Percentiles rank a stretch among this genome's conserved stretches.
These are phyloP conservation scores for Tribolium castaneum DNA, from an alignment of 1,140 invertebrate genomes.

Conservation along the genomic window DNA sequence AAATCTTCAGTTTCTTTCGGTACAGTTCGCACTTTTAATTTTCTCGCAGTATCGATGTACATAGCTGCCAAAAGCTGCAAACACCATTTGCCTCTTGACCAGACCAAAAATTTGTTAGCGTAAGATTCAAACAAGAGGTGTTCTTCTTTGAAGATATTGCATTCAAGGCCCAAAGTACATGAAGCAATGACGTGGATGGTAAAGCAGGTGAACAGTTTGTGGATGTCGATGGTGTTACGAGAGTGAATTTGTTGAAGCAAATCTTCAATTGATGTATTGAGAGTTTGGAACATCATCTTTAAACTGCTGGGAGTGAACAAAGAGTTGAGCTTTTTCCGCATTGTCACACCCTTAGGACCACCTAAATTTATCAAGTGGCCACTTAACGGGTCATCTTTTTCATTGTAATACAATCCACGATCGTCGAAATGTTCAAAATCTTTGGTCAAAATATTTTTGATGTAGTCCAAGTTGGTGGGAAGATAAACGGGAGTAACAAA, in stretches of 20 bases:
- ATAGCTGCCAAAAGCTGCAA: not conserved
- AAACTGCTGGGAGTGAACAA: not conserved
- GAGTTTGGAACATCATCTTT: not conserved
- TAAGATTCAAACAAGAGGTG: not conserved
- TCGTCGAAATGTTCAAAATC: not conserved
- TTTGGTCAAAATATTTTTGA: not conserved
- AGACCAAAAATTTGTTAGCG: not conserved
- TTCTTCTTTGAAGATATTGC: not conserved
- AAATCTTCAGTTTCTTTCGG: not conserved
- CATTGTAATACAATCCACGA: not conserved
- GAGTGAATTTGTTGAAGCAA: too few species aligned
- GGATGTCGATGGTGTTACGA: too few species aligned
- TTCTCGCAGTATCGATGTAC: not conserved
- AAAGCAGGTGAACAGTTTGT: too few species aligned
- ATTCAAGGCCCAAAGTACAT: not conserved
- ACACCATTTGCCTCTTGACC: not conserved
- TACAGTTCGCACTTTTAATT: not conserved
- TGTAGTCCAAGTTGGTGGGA: not conserved
- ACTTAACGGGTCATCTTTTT: not conserved
- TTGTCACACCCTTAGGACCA: not conserved
- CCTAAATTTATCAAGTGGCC: not conserved
- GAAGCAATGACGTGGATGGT: too few species aligned
- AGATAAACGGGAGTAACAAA: not conserved
- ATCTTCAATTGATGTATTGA: too few species aligned
- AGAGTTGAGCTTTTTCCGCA: not conserved